A percentile compares a stretch with the other conserved stretches of the same genome.
phyloP scores from a whole-genome alignment of 2,888 invertebrate genomes.

The Petrolisthes manimaculis region DNA sequence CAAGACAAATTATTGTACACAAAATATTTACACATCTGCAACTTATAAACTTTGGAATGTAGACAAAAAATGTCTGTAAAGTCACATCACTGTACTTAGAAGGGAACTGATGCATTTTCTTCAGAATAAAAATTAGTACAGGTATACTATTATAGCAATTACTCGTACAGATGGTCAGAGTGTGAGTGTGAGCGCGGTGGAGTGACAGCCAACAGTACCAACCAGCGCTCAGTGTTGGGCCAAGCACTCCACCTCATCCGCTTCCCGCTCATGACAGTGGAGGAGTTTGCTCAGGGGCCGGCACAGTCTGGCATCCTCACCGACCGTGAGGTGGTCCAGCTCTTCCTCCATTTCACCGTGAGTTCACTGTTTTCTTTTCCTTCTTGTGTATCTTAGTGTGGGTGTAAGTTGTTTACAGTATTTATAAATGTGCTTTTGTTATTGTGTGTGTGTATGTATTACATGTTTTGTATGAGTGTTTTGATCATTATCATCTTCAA shows the following conservation, averaged over 20 bases:
- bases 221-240: conserved; percentile 80
- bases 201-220: conserved; percentile 77
- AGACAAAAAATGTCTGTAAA: too few species aligned
- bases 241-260: conserved; percentile 80
- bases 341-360: conserved; percentile 78
- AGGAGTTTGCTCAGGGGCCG: conserved; percentile 85
- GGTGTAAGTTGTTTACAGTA: neutral
- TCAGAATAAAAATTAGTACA: too few species aligned
- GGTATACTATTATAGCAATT: too few species aligned
- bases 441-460: neutral
- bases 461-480: neutral
- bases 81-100: too few species aligned
- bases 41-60: too few species aligned
- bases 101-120: too few species aligned
- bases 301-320: conserved; percentile 82
- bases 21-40: neutral
- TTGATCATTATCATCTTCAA: neutral
- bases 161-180: conserved; percentile 76
- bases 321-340: conserved; percentile 81
- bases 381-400: neutral
- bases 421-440: neutral
- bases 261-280: conserved; percentile 87
- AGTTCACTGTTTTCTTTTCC: conserved; percentile 26
- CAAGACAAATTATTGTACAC: neutral
- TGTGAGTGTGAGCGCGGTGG: conserved; percentile 80